Evolutionary conservation across 2,113 vertebrate species (phyloP), one percentile per base, ranked within the genome.

Genomic region (Epinephelus moara): DNA sequence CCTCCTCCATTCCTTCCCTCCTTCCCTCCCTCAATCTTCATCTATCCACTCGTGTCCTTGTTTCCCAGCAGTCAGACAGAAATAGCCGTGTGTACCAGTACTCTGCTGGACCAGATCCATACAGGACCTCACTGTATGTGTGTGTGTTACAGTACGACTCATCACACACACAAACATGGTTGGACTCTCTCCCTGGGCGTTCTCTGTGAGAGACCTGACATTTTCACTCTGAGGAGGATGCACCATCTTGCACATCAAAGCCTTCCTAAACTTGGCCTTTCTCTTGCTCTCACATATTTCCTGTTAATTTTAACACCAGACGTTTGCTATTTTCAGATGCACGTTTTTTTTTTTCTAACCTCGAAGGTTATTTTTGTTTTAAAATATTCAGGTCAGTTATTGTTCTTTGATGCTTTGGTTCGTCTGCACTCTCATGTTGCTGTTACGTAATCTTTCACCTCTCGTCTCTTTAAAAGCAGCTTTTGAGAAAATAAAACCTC

Each of bases 21-120:
- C 60, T 13, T 18, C 30, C 27, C 21, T 78, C 61, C 37, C 25
- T 81, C 67, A 18, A 1, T 79, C 85, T 88, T 68, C 83, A 85
- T 80, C 76, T 61, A n/a, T 71, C 81, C 86, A 80, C 82, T 80
- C 66, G 61, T 85, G 88, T 80, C 77, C 76, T 62, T 75, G 77
- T 90, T 93, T 93, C 91, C 89, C 91, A 92, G 91, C 91, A 92
- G 80, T 84, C 71, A 21, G 88, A 91, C 93, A 88, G 85, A 93
- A 93, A 93, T 93, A 94, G 91, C 56, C 42, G 60, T 86, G 82
- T 87, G 83, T 84, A 83, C 78, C 80, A 79, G 85, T 83, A 89
- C 73, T 89, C 72, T 56, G 87, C 80, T 90, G 82, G 84, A 93
- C 84, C 82, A 85, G 84, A 91, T 92, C 86, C 80, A 92, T 82